These are phyloP conservation scores for Nomada flava DNA, from an alignment of 2,888 invertebrate species.

Conservation along the genomic window DNA sequence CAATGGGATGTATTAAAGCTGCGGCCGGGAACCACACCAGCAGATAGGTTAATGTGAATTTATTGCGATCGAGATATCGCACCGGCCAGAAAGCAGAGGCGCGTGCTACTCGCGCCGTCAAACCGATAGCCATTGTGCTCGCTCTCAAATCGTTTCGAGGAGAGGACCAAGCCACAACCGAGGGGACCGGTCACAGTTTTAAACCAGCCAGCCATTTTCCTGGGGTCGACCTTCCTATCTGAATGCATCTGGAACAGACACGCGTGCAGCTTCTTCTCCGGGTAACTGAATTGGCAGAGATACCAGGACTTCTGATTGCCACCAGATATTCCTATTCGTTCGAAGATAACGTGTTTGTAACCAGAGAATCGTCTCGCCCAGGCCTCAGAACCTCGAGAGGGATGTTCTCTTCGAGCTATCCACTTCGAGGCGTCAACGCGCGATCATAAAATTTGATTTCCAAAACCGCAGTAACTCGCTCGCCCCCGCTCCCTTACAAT, in stretches of 20 bases:
- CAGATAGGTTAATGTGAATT: conserved; percentile 84
- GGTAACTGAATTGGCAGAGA: conserved; percentile 34
- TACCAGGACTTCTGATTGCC: not conserved
- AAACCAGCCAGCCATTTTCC: conserved; percentile 72
- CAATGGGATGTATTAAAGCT: conserved; percentile 72
- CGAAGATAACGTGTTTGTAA: not conserved
- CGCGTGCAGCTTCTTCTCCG: conserved; percentile 42
- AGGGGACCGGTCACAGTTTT: conserved; percentile 67
- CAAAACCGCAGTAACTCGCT: not conserved
- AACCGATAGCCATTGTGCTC: conserved; percentile 75
- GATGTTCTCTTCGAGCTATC: not conserved
- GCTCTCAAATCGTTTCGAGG: conserved; percentile 57
- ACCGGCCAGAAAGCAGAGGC: conserved; percentile 78
- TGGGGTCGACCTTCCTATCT: conserved; percentile 49
- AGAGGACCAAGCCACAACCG: conserved; percentile 30
- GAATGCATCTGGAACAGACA: conserved; percentile 37
- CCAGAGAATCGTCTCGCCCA: not conserved
- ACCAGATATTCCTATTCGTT: not conserved
- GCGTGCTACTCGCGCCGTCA: conserved; percentile 78
- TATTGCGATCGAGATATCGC: conserved; percentile 82
- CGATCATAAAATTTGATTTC: conserved; percentile 22
- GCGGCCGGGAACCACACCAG: conserved; percentile 73
- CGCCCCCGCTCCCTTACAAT: not conserved
- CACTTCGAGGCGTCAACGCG: not conserved
- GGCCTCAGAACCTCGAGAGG: not conserved